Evolutionary conservation across 2,113 vertebrate species (phyloP), one percentile per base, ranked within the genome.

Genomic region (Asarcornis scutulata): DNA sequence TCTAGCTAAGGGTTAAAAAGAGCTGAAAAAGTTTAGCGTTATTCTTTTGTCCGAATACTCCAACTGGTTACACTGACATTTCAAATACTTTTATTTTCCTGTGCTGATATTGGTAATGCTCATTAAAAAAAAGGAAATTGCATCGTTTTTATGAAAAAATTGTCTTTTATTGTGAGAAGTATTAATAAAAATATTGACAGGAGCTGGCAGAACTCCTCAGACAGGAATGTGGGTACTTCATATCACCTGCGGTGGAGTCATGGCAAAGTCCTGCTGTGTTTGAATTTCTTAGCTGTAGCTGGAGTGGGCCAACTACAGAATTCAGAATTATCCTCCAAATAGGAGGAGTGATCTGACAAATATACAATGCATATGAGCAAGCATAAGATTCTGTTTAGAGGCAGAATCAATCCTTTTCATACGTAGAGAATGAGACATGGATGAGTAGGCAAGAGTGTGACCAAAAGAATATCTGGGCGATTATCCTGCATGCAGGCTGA

Each of bases 181-280:
- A 3, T 82, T 11, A 20, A 6, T 3, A 62, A 46, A 29, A 40
- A 8, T 31, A 20, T 2, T 55, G 56, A 4, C 5, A 32, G 55
- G 62, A 68, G 55, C 20, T 17, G 1, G 13, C 26, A n/a, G 76
- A 31, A 9, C 38, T 60, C 32, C 17, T 67, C 22, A 16, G 53
- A 0, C 38, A n/a, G 69, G 27, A 31, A 20, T 36, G 9, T 1
- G 5, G 38, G 34, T 15, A 4, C 42, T 11, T 69, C 5, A 1
- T 12, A 4, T 11, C 36, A 22, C 17, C 27, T 16, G 20, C 20
- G 32, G 46, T 1, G 11, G 13, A 48, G 17, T 32, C 36, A 14
- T 3, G 1, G 9, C 42, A 6, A 4, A 15, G 40, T 7, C 13
- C 21, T 27, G 48, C 62, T 80, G 11, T 7, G 18, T 18, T 13